A percentile compares a stretch with the other conserved stretches of the same genome.
phyloP scores from a whole-genome alignment of 2,888 invertebrate species.

The Calliscelio sp. region DNA sequence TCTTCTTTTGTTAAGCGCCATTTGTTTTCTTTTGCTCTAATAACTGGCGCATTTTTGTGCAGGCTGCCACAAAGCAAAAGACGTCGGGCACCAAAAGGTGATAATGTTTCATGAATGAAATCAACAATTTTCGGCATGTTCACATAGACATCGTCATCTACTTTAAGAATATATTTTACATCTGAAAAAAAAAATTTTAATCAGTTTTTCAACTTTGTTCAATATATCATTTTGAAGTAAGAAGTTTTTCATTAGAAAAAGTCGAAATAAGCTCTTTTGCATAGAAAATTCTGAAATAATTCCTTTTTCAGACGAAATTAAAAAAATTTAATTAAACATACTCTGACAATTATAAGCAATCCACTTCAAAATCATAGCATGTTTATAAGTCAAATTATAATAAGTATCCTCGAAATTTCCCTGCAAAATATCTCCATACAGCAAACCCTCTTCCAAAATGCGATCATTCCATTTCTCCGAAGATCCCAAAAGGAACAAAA shows the following conservation, averaged over 20 bases:
- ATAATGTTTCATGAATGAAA: conserved; percentile 19
- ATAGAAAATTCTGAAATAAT: too few relatives aligned
- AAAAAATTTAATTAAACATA: too few relatives aligned
- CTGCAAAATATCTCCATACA: conserved; percentile 40
- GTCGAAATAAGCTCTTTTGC: too few relatives aligned
- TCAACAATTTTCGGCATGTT: conserved; percentile 21
- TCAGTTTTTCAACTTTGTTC: not conserved
- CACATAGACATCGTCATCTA: conserved; percentile 52
- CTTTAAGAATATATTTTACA: conserved; percentile 45
- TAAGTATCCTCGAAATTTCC: conserved; percentile 52
- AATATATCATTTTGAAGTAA: too few relatives aligned
- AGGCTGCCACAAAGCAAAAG: conserved; percentile 29
- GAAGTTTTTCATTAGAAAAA: too few relatives aligned
- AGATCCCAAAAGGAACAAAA: conserved; percentile 42
- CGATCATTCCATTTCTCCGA: not conserved
- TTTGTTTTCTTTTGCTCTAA: conserved; percentile 19
- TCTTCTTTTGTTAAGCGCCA: conserved; percentile 22
- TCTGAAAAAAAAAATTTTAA: conserved; percentile 17
- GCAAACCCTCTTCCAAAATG: conserved; percentile 8
- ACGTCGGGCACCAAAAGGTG: conserved; percentile 32
- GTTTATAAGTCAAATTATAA: conserved; percentile 55
- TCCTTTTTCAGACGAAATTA: too few relatives aligned
- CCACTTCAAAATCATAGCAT: conserved; percentile 48
- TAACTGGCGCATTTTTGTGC: not conserved
- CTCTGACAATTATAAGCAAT: conserved; percentile 39